Evolutionary conservation across 1,140 invertebrate species (phyloP).

Genomic region (Rhyzopertha dominica): DNA sequence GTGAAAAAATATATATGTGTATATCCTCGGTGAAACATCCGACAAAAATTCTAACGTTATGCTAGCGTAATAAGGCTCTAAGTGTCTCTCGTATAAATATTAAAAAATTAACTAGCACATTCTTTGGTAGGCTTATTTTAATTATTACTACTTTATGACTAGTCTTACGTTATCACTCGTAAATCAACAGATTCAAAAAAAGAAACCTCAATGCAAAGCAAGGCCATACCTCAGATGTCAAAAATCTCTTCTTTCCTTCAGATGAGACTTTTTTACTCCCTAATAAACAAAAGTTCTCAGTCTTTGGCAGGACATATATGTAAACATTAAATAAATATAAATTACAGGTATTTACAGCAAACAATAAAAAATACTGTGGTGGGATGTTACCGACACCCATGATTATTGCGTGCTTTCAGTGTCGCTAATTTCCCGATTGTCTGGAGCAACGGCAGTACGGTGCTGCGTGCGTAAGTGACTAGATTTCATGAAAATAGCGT

Average conservation of each 20-base stretch:
- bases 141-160: conserved; percentile 40
- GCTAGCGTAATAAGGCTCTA: conserved; percentile 31
- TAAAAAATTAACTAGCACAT: conserved; percentile 40
- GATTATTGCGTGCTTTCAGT: too few relatives aligned
- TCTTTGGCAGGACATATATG: conserved; percentile 11
- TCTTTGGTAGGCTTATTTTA: conserved; percentile 44
- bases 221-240: conserved; percentile 19
- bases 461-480: too few relatives aligned
- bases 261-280: conserved; percentile 5
- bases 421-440: too few relatives aligned
- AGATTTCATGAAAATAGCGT: too few relatives aligned
- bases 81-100: conserved; percentile 31
- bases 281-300: conserved; percentile 12
- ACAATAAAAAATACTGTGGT: too few relatives aligned
- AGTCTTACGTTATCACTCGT: conserved; percentile 43
- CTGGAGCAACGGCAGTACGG: too few relatives aligned
- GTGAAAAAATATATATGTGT: conserved; percentile 43
- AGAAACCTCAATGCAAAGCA: conserved; percentile 21
- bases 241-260: conserved; percentile 14
- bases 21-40: conserved; percentile 33
- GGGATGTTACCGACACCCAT: too few relatives aligned
- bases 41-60: conserved; percentile 26
- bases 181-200: conserved; percentile 6
- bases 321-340: conserved; percentile 7
- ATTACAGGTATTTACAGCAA: conserved; percentile 2